Evolutionary conservation across 2,888 invertebrate species (phyloP).

Genomic region (Epiblema foenella): DNA sequence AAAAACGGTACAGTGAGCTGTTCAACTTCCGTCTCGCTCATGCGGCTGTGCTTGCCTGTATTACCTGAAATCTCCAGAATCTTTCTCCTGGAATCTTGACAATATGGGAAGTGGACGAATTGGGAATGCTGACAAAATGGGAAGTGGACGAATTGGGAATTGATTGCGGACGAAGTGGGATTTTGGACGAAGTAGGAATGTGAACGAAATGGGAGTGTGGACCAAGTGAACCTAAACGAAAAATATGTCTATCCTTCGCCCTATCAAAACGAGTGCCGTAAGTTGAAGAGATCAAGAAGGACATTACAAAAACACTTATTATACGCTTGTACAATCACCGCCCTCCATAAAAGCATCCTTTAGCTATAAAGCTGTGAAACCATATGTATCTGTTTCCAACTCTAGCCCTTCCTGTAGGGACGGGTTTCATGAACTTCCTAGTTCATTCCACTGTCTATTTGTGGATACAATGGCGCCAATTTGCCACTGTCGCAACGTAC

Average conservation of each 20-base stretch:
- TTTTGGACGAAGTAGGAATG: too few species aligned
- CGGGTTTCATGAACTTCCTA: conserved; percentile 19
- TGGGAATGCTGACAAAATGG: too few species aligned
- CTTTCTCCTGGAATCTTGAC: too few species aligned
- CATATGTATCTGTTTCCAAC: conserved; percentile 1
- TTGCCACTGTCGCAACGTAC: conserved; percentile 54
- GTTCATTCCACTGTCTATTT: conserved; percentile 32
- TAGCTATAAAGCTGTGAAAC: background rate
- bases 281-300: background rate
- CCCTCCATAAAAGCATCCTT: background rate
- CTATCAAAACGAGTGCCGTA: background rate
- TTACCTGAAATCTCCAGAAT: background rate
- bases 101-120: too few species aligned
- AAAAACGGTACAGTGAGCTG: too few species aligned
- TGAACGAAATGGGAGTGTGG: too few species aligned
- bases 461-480: conserved; percentile 52
- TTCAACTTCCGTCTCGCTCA: too few species aligned
- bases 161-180: too few species aligned
- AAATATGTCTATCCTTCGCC: background rate
- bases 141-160: too few species aligned
- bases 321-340: background rate
- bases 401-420: background rate
- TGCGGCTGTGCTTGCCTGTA: background rate
- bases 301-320: background rate
- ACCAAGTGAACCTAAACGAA: too few species aligned